phyloP scores from a whole-genome alignment of 2,797 vertebrate genomes.

The Salmo trutta region DNA sequence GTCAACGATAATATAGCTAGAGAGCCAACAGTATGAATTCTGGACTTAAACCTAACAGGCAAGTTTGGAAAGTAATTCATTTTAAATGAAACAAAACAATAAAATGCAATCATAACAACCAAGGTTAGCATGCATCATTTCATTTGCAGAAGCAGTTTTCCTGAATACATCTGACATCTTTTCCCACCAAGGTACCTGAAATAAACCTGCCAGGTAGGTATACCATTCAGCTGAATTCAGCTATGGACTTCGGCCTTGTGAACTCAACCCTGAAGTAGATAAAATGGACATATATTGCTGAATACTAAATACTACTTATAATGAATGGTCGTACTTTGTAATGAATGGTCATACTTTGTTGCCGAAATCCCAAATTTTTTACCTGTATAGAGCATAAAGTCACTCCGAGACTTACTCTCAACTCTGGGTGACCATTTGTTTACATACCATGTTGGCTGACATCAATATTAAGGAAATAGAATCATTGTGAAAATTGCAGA shows the following conservation, averaged over 20 bases:
- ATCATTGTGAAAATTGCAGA: background rate
- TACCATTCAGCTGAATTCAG: background rate
- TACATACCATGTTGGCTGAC: background rate
- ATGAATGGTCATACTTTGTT: background rate
- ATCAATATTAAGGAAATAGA: background rate
- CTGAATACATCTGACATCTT: background rate
- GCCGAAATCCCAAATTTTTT: background rate
- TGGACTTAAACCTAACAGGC: background rate
- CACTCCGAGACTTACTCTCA: background rate
- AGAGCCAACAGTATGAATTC: background rate
- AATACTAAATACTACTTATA: background rate
- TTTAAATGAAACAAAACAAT: slow-evolving; percentile 14
- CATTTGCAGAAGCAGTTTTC: background rate
- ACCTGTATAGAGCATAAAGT: background rate
- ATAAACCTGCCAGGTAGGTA: slow-evolving; percentile 1
- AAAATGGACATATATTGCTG: background rate
- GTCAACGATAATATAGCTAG: slow-evolving; percentile 38
- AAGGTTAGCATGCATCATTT: slow-evolving; percentile 11
- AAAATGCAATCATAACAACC: background rate
- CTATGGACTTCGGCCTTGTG: background rate
- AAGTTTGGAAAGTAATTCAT: slow-evolving; percentile 4
- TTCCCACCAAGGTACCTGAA: background rate
- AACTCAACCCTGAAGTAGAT: background rate
- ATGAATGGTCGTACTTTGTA: background rate
- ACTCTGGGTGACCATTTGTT: background rate